These are phyloP conservation scores for Temnothorax rugatulus DNA, from an alignment of 2,888 invertebrate species.

Conservation along the genomic window DNA sequence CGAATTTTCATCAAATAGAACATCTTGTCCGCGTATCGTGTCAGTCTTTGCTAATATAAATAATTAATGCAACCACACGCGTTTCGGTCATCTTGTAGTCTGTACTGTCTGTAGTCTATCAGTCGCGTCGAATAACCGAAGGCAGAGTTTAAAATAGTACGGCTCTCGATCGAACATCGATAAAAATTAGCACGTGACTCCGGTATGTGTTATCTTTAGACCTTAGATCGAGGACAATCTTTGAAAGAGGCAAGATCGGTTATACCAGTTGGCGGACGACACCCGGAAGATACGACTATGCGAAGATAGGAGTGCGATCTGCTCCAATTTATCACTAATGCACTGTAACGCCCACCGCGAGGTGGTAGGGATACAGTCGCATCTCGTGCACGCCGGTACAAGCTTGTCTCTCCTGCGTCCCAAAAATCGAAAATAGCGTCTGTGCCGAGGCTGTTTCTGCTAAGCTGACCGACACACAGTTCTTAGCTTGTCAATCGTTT, in stretches of 20 bases:
- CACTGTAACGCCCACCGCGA: conserved; percentile 71
- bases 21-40: neutral
- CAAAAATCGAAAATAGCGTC: conserved; percentile 79
- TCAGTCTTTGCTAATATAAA: neutral
- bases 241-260: conserved; percentile 81
- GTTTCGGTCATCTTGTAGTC: neutral
- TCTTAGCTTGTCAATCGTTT: conserved; percentile 80
- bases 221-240: conserved; percentile 82
- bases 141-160: neutral
- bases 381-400: conserved; percentile 52
- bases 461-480: conserved; percentile 65
- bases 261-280: conserved; percentile 82
- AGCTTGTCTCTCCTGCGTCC: conserved; percentile 70
- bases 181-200: conserved; percentile 37
- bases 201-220: conserved; percentile 82
- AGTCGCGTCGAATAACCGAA: neutral
- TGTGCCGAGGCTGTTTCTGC: conserved; percentile 49
- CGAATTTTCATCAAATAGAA: neutral
- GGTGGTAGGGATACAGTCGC: conserved; percentile 22
- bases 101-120: too few species aligned
- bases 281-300: conserved; percentile 82
- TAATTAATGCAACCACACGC: neutral
- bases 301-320: conserved; percentile 82
- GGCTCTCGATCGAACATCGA: neutral
- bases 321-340: conserved; percentile 84